A percentile compares a stretch with the other conserved stretches of the same genome.
Evolutionary conservation across 2,888 invertebrate species (phyloP).

Genomic region (Mechanitis mazaeus): DNA sequence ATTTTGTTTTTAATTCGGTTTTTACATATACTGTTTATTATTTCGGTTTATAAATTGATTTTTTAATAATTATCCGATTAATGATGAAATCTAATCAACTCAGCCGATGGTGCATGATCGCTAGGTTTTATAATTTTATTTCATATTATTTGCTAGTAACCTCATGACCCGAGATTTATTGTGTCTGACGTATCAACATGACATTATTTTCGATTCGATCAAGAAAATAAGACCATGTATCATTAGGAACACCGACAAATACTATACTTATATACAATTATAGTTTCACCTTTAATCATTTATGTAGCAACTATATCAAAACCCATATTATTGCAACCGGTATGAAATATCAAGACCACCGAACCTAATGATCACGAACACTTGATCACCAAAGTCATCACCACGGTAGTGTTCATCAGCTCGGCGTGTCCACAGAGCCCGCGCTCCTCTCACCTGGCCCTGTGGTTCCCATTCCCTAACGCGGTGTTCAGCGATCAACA

Average conservation of each 20-base stretch:
- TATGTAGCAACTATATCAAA: too few relatives aligned
- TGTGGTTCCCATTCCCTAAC: constrained; percentile 79
- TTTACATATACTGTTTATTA: not conserved
- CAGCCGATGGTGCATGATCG: constrained; percentile 60
- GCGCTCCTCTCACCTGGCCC: constrained; percentile 74
- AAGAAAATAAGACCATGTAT: constrained; percentile 21
- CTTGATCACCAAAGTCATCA: constrained; percentile 7
- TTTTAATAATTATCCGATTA: constrained; percentile 16
- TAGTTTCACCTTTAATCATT: not conserved
- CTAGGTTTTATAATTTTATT: constrained; percentile 33
- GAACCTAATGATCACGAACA: not conserved
- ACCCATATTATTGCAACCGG: too few relatives aligned
- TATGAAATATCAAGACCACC: too few relatives aligned
- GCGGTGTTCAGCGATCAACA: constrained; percentile 76
- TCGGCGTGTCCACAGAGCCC: constrained; percentile 72
- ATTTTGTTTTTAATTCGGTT: constrained; percentile 26
- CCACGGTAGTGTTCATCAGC: constrained; percentile 28
- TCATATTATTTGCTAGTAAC: constrained; percentile 22
- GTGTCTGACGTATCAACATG: constrained; percentile 16
- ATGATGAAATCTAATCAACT: constrained; percentile 38
- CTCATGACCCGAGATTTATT: constrained; percentile 14
- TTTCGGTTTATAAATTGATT: not conserved
- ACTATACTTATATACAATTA: not conserved
- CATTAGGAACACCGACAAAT: constrained; percentile 1
- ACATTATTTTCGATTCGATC: constrained; percentile 14